Conservation (phyloP, 2,888 invertebrate genomes). For the Epicampocera succincta region DNA sequence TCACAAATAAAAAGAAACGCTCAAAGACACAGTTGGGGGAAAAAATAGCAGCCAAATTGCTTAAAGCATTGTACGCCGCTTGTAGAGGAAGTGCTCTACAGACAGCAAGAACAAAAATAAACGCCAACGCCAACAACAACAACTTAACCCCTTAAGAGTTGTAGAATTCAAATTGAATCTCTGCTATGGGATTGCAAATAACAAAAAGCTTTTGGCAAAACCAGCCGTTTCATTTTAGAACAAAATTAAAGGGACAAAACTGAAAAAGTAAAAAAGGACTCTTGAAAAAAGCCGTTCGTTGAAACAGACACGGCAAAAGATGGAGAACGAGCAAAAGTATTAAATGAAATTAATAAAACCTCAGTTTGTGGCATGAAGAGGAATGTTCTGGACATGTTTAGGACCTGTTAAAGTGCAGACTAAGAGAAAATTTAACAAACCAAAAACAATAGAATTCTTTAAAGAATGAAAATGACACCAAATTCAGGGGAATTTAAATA, state of each 20-base stretch:
- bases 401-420: slow-evolving; percentile 27
- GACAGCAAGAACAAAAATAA: slow-evolving; percentile 5
- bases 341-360: slow-evolving; percentile 10
- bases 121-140: slow-evolving; percentile 25
- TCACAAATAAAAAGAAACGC: neutral
- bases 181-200: slow-evolving; percentile 33
- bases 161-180: slow-evolving; percentile 60
- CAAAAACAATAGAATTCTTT: neutral
- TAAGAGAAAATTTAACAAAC: neutral
- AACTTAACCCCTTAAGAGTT: slow-evolving; percentile 56
- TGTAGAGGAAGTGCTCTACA: neutral
- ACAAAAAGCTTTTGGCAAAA: slow-evolving; percentile 2
- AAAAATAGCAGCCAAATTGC: slow-evolving; percentile 15
- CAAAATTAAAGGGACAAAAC: slow-evolving; percentile 22
- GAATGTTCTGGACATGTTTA: slow-evolving; percentile 55
- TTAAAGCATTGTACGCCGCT: slow-evolving; percentile 18
- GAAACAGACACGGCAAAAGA: neutral
- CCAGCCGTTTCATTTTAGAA: slow-evolving; percentile 11
- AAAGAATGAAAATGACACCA: neutral
- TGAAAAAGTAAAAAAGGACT: slow-evolving; percentile 1
- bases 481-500: neutral
- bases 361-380: slow-evolving; percentile 23
- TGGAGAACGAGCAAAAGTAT: neutral
- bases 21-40: neutral
- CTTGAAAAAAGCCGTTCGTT: neutral